Evolutionary conservation across 2,113 vertebrate species (phyloP).

Genomic region (Diphyllodes magnificus): DNA sequence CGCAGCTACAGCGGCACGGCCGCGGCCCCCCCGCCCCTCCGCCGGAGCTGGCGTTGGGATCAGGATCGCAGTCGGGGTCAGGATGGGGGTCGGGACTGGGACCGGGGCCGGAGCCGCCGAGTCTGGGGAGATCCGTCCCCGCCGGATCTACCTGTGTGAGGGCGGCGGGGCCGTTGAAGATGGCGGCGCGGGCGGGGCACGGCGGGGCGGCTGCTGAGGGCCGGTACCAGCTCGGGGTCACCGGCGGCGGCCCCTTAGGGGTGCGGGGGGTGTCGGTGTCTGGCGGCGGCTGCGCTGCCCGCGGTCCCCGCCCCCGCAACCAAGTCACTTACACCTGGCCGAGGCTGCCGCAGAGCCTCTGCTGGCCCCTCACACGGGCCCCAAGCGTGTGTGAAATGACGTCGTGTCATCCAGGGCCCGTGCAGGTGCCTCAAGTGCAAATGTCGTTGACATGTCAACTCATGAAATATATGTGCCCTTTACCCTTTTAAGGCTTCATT

Average conservation of each 20-base stretch:
- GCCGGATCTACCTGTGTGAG: neutral
- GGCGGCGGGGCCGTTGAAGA: neutral
- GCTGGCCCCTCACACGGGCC: neutral
- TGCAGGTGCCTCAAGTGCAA: neutral
- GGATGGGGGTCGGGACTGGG: too few species aligned
- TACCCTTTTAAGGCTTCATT: neutral
- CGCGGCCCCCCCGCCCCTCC: neutral
- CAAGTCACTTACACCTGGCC: accelerated
- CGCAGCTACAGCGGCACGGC: neutral
- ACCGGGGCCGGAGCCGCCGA: too few species aligned
- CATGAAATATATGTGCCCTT: neutral
- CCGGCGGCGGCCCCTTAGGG: accelerated
- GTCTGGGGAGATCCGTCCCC: accelerated
- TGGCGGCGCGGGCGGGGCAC: neutral
- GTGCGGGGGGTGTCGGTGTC: accelerated
- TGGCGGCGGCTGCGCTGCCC: accelerated
- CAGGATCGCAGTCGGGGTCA: accelerated
- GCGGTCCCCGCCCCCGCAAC: neutral
- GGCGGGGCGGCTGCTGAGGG: neutral
- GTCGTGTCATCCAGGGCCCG: too few species aligned
- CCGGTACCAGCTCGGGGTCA: neutral
- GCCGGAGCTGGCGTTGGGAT: too few species aligned
- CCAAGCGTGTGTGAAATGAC: accelerated
- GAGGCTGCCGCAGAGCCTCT: too few species aligned
- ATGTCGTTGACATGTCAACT: neutral